Evolutionary conservation across 2,888 invertebrate species (phyloP), one percentile per base, ranked within the genome.

Genomic region (Gastrophysa polygoni): DNA sequence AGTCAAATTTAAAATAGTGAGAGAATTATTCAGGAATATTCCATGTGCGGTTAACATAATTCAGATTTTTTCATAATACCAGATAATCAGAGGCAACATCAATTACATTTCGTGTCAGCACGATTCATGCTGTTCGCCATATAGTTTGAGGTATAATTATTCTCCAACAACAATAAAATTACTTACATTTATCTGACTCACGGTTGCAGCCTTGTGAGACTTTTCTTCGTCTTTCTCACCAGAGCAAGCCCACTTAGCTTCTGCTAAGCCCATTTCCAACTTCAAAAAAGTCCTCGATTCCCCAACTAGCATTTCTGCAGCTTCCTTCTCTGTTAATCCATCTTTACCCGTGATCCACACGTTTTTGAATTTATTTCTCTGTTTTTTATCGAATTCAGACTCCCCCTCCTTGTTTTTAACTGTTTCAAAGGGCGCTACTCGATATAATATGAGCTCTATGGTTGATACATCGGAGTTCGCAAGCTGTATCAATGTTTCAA

Each of bases 401-500:
- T 94, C 93, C 61, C 88, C 87, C 48, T 91, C 88, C 71, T 87
- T 83, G 75, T 87, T 87, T 78, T 91, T 93, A 64, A 87, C 88
- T 72, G 92, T 94, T 82, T 94, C 90, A 81, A 97, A 97, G 29
- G 96, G 95, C 1, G 90, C 83, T 2, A 92, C 88, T 78, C 90
- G 91, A 63, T 88, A 86, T 8, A 98, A 83, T 49, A 93, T 85
- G 72, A 89, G 87, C 80, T 94, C 95, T 57, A 98, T 84, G 1
- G 85, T 83, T 59, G 86, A 82, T 0, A 86, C 82, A 77, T 89
- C 86, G 32, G 92, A 88, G 67, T 87, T 86, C 3, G 97, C 97
- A 56, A 98, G 83, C 70, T 90, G 89, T 1, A 91, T 83, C 14
- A 97, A 84, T 4, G 87, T 89, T 76, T 91, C 90, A 68, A 93